These are phyloP conservation scores for Pelodiscus sinensis DNA, from an alignment of 2,113 vertebrate species.

Conservation along the genomic window DNA sequence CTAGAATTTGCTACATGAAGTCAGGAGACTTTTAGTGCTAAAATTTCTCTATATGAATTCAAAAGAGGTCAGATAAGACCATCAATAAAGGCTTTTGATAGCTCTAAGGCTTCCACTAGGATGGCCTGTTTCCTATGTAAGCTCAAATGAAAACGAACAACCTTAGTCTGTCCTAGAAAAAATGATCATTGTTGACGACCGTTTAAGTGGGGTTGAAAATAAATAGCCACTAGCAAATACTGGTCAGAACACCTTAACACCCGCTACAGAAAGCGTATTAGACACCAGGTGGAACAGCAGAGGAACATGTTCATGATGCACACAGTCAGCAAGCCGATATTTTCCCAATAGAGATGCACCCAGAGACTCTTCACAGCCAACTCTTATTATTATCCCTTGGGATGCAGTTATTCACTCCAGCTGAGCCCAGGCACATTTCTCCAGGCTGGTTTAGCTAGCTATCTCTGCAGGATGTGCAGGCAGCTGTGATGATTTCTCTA, in stretches of 20 bases:
- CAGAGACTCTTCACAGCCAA: background rate
- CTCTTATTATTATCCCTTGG: background rate
- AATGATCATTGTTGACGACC: background rate
- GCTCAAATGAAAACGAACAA: background rate
- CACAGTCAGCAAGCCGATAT: background rate
- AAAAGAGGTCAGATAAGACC: fast-evolving
- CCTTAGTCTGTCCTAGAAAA: background rate
- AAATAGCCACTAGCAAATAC: background rate
- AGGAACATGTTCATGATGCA: background rate
- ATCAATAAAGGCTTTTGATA: background rate
- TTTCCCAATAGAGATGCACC: background rate
- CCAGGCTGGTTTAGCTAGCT: background rate
- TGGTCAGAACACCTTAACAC: background rate
- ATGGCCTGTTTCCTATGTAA: background rate
- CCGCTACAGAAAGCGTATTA: background rate
- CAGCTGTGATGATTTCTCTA: conserved; percentile 22
- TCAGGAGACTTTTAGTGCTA: background rate
- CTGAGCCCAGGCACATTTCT: background rate
- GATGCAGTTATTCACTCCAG: background rate
- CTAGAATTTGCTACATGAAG: background rate
- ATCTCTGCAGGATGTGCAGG: conserved; percentile 7
- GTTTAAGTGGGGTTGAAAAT: background rate
- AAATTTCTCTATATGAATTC: background rate
- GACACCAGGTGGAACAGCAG: background rate
- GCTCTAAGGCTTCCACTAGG: background rate